Percentiles rank a stretch among this genome's conserved stretches.
Evolutionary conservation across 1,140 invertebrate genomes (phyloP).

Genomic region (Stegodyphus mimosarum): DNA sequence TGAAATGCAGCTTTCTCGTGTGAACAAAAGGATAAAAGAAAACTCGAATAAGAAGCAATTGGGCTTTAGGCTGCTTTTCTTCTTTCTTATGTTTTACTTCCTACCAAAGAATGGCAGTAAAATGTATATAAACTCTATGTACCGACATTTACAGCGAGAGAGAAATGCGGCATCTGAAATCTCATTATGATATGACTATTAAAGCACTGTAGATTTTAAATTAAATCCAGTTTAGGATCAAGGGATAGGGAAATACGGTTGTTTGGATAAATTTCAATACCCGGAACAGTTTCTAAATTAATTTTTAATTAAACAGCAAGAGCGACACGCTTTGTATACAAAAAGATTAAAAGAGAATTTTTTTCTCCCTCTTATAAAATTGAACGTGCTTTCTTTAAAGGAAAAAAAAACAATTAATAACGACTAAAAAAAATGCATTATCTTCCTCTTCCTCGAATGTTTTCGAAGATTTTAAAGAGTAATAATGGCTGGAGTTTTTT

Average conservation of each 20-base stretch:
- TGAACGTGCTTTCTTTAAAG: slow-evolving; percentile 54
- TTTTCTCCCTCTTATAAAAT: slow-evolving; percentile 21
- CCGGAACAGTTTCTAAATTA: slow-evolving; percentile 56
- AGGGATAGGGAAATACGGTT: slow-evolving; percentile 29
- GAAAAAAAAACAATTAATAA: slow-evolving; percentile 51
- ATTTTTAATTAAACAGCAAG: slow-evolving; percentile 61
- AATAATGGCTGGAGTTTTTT: slow-evolving; percentile 39
- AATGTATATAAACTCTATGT: background rate
- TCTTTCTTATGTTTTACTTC: background rate
- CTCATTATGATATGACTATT: background rate
- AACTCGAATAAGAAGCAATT: slow-evolving; percentile 11
- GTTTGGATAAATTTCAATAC: slow-evolving; percentile 58
- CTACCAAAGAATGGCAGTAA: background rate
- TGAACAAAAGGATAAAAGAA: background rate
- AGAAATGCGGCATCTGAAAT: background rate
- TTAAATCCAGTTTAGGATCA: slow-evolving; percentile 59
- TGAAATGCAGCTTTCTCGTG: slow-evolving; percentile 16
- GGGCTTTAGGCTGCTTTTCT: background rate
- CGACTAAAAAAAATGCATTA: slow-evolving; percentile 48
- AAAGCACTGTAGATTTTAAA: slow-evolving; percentile 40
- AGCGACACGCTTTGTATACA: slow-evolving; percentile 54
- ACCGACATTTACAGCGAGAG: background rate
- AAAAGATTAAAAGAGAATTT: slow-evolving; percentile 57
- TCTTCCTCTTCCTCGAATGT: slow-evolving; percentile 33
- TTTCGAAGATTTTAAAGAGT: slow-evolving; percentile 60